These are phyloP conservation scores for Sussaba pulchella DNA, from an alignment of 2,888 invertebrate genomes.

Conservation along the genomic window DNA sequence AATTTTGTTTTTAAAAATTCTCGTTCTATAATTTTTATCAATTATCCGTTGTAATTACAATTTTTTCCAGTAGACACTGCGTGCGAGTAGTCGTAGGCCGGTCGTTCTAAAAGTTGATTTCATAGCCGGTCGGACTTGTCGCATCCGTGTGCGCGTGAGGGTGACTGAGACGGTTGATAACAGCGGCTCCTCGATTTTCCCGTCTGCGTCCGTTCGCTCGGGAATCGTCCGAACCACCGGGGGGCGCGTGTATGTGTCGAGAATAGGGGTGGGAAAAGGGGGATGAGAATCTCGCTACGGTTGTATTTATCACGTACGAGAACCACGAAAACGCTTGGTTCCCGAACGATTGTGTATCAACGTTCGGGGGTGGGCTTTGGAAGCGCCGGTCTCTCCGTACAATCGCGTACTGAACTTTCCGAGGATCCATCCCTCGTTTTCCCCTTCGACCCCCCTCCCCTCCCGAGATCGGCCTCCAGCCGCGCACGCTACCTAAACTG, in stretches of 20 bases:
- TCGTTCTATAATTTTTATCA: too few relatives aligned
- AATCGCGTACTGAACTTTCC: constrained; percentile 80
- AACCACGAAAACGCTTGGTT: constrained; percentile 23
- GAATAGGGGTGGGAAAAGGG: too few relatives aligned
- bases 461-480: too few relatives aligned
- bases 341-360: constrained; percentile 37
- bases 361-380: constrained; percentile 17
- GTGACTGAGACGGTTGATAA: background rate
- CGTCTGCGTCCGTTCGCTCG: too few relatives aligned
- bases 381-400: constrained; percentile 75
- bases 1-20: too few relatives aligned
- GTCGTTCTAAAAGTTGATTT: constrained; percentile 61
- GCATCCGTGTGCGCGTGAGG: background rate
- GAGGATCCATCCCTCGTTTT: constrained; percentile 35
- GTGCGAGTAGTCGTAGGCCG: constrained; percentile 39
- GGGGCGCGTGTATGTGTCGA: too few relatives aligned
- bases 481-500: constrained; percentile 68
- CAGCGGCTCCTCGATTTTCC: too few relatives aligned
- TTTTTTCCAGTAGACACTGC: constrained; percentile 1
- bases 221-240: too few relatives aligned
- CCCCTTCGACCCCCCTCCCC: too few relatives aligned
- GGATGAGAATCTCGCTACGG: too few relatives aligned
- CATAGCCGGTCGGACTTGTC: constrained; percentile 60
- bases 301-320: background rate
- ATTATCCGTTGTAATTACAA: constrained; percentile 11